Evolutionary conservation across 2,888 invertebrate species (phyloP).

Genomic region (Orthosia gothica): DNA sequence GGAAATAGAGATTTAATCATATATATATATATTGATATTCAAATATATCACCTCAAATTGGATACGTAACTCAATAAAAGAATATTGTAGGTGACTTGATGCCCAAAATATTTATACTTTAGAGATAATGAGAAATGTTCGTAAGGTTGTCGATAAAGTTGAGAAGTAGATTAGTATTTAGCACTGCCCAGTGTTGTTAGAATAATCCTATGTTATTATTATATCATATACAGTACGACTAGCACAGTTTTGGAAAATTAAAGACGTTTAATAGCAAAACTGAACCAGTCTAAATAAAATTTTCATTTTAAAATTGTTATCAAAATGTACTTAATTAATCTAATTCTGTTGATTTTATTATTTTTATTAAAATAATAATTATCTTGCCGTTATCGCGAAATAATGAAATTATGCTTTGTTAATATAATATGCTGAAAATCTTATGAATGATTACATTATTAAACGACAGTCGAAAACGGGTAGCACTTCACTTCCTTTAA

Average conservation of each 20-base stretch:
- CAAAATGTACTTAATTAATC: constrained; percentile 77
- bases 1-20: too few species aligned
- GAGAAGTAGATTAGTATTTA: constrained; percentile 48
- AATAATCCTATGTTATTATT: constrained; percentile 49
- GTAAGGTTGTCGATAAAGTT: constrained; percentile 67
- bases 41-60: constrained; percentile 7
- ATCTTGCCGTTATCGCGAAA: constrained; percentile 68
- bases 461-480: constrained; percentile 69
- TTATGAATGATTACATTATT: constrained; percentile 75
- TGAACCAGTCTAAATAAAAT: constrained; percentile 15
- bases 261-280: constrained; percentile 26
- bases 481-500: constrained; percentile 73
- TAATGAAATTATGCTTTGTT: constrained; percentile 63
- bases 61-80: constrained; percentile 9
- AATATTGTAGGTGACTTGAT: constrained; percentile 20
- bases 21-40: not conserved
- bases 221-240: constrained; percentile 27
- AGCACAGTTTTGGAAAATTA: constrained; percentile 29
- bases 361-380: constrained; percentile 70
- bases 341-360: constrained; percentile 78
- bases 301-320: constrained; percentile 68
- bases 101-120: constrained; percentile 34
- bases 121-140: constrained; percentile 17
- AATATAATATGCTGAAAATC: constrained; percentile 75
- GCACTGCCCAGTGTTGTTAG: constrained; percentile 64